These are phyloP conservation scores for Laterallus jamaicensis DNA, from an alignment of 2,113 vertebrate genomes.

Conservation along the genomic window DNA sequence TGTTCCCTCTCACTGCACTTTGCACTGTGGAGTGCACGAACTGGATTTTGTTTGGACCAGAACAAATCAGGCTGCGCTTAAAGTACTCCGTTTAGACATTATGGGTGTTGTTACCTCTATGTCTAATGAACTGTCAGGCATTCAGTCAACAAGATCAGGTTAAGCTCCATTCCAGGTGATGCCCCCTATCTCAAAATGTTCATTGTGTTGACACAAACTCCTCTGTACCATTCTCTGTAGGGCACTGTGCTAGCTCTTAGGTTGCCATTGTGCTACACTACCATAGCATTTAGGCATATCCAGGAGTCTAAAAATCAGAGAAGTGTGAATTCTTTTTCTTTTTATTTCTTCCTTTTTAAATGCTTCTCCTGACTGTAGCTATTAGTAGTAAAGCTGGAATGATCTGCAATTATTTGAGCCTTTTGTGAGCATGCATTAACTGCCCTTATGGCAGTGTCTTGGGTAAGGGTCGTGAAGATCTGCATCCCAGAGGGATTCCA, in stretches of 20 bases:
- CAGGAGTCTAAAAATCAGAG: neutral
- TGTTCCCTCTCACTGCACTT: neutral
- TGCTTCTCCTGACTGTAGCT: neutral
- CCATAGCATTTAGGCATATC: neutral
- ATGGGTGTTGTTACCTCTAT: neutral
- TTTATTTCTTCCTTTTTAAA: neutral
- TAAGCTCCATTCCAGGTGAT: no score
- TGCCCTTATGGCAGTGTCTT: no score
- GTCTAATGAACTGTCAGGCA: neutral
- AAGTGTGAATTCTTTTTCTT: neutral
- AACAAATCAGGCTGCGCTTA: neutral
- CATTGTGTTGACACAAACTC: neutral
- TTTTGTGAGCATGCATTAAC: neutral
- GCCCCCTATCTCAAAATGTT: neutral
- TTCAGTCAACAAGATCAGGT: neutral
- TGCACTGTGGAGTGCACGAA: rapidly evolving
- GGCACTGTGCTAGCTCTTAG: rapidly evolving
- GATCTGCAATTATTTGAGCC: neutral
- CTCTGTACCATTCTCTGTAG: neutral
- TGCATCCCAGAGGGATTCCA: neutral
- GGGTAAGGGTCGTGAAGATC: neutral
- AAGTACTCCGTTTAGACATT: neutral
- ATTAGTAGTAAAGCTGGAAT: neutral
- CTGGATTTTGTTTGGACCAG: neutral
- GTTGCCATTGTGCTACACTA: neutral